Evolutionary conservation across 2,113 vertebrate genomes (phyloP).

Genomic region (Ageneiosus marmoratus): DNA sequence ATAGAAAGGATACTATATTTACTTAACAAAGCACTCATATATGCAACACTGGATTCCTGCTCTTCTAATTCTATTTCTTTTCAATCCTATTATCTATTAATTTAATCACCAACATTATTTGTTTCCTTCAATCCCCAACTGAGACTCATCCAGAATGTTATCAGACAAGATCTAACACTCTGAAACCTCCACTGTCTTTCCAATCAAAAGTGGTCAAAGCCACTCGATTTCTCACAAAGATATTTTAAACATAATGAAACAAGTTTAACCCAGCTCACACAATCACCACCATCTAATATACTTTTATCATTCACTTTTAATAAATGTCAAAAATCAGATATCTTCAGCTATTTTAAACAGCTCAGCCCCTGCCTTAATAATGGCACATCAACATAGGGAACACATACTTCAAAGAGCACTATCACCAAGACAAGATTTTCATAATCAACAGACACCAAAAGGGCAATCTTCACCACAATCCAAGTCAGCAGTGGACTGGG

Average conservation of each 20-base stretch:
- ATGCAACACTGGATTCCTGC: neutral
- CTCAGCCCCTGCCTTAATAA: neutral
- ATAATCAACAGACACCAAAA: neutral
- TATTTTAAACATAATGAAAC: neutral
- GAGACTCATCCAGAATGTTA: neutral
- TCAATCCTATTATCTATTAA: neutral
- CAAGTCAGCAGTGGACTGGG: neutral
- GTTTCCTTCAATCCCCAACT: neutral
- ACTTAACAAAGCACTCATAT: neutral
- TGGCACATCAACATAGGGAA: neutral
- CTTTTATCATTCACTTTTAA: neutral
- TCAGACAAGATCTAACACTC: neutral
- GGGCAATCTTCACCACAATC: neutral
- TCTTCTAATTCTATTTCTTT: neutral
- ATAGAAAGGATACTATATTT: neutral
- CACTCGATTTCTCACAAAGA: neutral
- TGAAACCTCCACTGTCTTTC: neutral
- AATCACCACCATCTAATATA: neutral
- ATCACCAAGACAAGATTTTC: neutral
- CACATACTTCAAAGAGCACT: neutral
- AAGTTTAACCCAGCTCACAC: neutral
- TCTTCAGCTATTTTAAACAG: neutral
- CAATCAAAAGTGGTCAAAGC: too few species aligned
- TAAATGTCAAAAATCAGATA: neutral
- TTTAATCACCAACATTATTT: neutral